Base-by-base conservation (phyloP, 35 echinoderm and acorn worm species). In the Patiria miniata region DNA sequence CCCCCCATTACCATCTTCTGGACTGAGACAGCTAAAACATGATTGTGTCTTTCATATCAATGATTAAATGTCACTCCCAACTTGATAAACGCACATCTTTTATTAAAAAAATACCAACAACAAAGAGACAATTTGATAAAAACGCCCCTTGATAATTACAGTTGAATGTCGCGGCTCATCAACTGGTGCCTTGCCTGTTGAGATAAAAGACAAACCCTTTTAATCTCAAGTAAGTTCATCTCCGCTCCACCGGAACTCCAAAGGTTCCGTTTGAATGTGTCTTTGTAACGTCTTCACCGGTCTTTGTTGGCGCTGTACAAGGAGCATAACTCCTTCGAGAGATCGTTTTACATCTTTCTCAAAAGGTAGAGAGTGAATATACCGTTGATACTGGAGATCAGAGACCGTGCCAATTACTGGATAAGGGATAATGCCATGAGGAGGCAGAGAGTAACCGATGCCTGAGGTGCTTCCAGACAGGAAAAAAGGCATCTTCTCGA, bases 111-210 rank as follows among this genome's bases (percentile, higher is more conserved):
- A 47, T 6, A 47, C 12, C 42, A 47, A 6, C 42, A 47, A 4
- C 42, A 47, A 12, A 4, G 42, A n/a, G n/a, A n/a, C n/a, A n/a
- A n/a, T n/a, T n/a, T n/a, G 28, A 60, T 60, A 73, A 73, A 73
- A 32, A 73, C 0, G 34, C 26, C 34, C 65, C 0, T 73, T 73
- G 42, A 47, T 47, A 12, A 47, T 47, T 47, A 47, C 4, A 47
- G 12, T 47, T 26, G 26, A 28, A 7, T 73, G 26, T 26, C 65
- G 28, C 0, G 8, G 1, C 26, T 73, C 34, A 73, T 73, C 65
- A 73, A 73, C 65, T 73, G 65, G 65, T 73, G 65, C 6, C 26
- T 10, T 10, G 65, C 65, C 65, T 73, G 65, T 73, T 73, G 65
- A 73, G 65, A 73, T 26, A 47, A 47, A 47, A 61, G 28, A 73